Evolutionary conservation across 2,888 invertebrate species (phyloP), one percentile per base, ranked within the genome.

Genomic region (Agonopterix subpropinquella): DNA sequence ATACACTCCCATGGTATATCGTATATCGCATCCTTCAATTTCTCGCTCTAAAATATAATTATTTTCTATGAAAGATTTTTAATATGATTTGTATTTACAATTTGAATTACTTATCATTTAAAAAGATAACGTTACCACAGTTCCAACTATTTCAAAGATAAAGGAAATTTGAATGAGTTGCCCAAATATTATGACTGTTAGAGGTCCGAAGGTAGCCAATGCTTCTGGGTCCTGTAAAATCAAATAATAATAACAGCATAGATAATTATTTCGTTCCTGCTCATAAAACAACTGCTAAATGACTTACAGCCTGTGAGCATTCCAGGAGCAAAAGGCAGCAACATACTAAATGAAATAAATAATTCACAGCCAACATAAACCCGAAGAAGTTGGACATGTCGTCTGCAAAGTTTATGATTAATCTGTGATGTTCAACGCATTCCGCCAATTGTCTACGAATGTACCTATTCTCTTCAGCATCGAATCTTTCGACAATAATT

Each of bases 301-400:
- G 9, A 43, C 11, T 43, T 5, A 63, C 62, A 53, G 57, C 50
- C 49, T 54, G 49, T 3, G 58, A 57, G n/a, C 53, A 52, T 44
- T 61, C 63, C 1, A 63, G 36, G 36, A 63, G 56, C 8, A 61
- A 28, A 39, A 63, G 47, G 13, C 63, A 63, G 4, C 54, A 54
- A 15, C 46, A 45, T 1, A 56, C 48, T 53, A 61, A 57, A 50
- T 56, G 53, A 43, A 52, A 59, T 11, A 41, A 36, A 35, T 45
- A 42, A 36, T 45, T 45, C 10, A 47, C 10, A 11, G 43, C 47
- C 4, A 47, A 28, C 36, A 43, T 36, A 1, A 36, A 36, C 4
- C 47, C 47, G 18, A 48, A 48, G 44, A 48, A 45, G 7, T 41
- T 11, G n/a, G 44, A 41, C 41, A 48, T 35, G 2, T 39, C 15